Evolutionary conservation across 2,113 vertebrate species (phyloP).

Genomic region (Poeciliopsis retropinna): DNA sequence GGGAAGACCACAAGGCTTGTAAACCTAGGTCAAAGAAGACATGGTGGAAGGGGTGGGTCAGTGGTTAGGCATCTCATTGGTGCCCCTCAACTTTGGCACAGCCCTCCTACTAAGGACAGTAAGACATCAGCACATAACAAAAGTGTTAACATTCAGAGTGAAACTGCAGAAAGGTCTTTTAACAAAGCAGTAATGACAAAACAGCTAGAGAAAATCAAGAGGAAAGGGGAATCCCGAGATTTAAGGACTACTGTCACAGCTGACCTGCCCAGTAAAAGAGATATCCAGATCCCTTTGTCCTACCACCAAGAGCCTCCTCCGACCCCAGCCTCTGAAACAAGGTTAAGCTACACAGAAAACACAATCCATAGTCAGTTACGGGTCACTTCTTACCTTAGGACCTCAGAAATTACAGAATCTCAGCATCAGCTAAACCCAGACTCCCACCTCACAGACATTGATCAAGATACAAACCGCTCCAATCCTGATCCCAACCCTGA

Average conservation of each 20-base stretch:
- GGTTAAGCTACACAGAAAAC: constrained; percentile 74
- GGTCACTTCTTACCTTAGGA: constrained; percentile 87
- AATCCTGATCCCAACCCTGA: constrained; percentile 66
- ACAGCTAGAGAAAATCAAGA: constrained; percentile 44
- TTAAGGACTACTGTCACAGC: constrained; percentile 20
- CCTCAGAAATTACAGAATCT: constrained; percentile 81
- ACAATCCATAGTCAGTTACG: constrained; percentile 35
- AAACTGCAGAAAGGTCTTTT: constrained; percentile 43
- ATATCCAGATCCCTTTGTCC: constrained; percentile 38
- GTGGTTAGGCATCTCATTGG: constrained; percentile 61
- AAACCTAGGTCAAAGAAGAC: constrained; percentile 77
- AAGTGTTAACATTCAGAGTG: constrained; percentile 68
- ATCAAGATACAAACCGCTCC: constrained; percentile 67
- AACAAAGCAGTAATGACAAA: constrained; percentile 56
- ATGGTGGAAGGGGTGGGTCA: constrained; percentile 42
- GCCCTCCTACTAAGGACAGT: constrained; percentile 61
- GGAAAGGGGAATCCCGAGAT: constrained; percentile 25
- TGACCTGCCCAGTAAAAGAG: constrained; percentile 28
- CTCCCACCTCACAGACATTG: constrained; percentile 56
- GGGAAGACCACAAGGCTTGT: constrained; percentile 82
- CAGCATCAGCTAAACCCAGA: constrained; percentile 75
- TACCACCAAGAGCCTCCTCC: neutral
- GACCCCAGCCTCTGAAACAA: constrained; percentile 11
- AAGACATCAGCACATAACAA: constrained; percentile 60
- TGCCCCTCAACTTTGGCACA: constrained; percentile 73